phyloP scores from a whole-genome alignment of 2,113 vertebrate species.

The Clarias gariepinus region DNA sequence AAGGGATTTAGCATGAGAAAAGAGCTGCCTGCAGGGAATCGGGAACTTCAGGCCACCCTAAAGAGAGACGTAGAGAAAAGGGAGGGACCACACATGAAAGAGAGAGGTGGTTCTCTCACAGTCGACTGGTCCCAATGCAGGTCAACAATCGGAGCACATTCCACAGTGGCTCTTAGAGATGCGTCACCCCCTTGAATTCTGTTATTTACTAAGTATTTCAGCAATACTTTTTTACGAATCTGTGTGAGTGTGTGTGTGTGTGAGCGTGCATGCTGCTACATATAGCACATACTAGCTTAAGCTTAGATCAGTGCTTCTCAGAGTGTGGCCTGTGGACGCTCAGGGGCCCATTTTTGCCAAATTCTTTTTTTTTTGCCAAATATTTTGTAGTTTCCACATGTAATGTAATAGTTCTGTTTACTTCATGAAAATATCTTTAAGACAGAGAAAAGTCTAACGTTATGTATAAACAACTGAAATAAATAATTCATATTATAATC shows the following conservation, averaged over 20 bases:
- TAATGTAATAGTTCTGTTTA: background rate
- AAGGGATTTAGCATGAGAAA: constrained; percentile 56
- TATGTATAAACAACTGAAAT: no score
- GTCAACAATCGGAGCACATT: constrained; percentile 16
- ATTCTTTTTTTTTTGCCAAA: no score
- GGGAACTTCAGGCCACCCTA: constrained; percentile 46
- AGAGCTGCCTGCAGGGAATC: constrained; percentile 38
- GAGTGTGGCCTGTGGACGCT: background rate
- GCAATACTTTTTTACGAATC: background rate
- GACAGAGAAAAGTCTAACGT: no score
- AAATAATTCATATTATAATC: no score
- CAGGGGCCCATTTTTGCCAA: background rate
- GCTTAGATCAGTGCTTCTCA: background rate
- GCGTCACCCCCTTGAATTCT: background rate
- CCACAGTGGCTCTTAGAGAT: constrained; percentile 15
- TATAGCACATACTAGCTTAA: background rate
- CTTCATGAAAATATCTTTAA: no score
- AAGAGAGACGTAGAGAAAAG: constrained; percentile 36
- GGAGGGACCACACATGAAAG: constrained; percentile 58
- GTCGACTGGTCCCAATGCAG: background rate
- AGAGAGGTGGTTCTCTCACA: constrained; percentile 30
- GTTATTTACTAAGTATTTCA: background rate
- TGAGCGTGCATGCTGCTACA: background rate
- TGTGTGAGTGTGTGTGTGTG: background rate
- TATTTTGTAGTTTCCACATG: no score